These are phyloP conservation scores for Babyrousa celebensis DNA, from an alignment of 2,797 vertebrate species.

Conservation along the genomic window DNA sequence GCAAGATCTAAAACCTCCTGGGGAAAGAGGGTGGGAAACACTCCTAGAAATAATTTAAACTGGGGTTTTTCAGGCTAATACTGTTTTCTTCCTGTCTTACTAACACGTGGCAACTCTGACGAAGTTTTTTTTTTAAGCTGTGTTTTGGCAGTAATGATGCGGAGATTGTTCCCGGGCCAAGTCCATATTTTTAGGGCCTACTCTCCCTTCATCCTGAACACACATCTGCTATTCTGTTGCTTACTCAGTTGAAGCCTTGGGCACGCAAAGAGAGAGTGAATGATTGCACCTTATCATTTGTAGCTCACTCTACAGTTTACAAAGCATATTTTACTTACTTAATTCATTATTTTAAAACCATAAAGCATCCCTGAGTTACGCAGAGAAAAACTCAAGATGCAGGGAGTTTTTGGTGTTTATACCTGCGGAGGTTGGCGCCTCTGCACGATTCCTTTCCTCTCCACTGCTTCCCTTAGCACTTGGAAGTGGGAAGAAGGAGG, in stretches of 20 bases:
- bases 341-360: neutral
- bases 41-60: neutral
- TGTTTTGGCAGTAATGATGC: neutral
- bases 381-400: slow-evolving; percentile 9
- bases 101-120: neutral
- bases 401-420: neutral
- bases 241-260: neutral
- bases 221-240: neutral
- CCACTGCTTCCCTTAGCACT: neutral
- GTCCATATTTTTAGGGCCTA: neutral
- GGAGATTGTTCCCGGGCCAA: neutral
- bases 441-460: neutral
- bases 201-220: neutral
- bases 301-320: neutral
- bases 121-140: slow-evolving; percentile 33
- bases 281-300: neutral
- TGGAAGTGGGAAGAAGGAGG: neutral
- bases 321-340: slow-evolving; percentile 16
- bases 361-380: slow-evolving; percentile 10
- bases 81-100: neutral
- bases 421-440: neutral
- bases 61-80: neutral
- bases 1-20: neutral
- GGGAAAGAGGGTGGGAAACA: neutral
- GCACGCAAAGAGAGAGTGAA: neutral